Percentiles rank a stretch among this genome's conserved stretches.
Evolutionary conservation across 37 sponge, comb jelly and placozoan genomes (phyloP).

Genomic region (Diacarnus erythraeanus): DNA sequence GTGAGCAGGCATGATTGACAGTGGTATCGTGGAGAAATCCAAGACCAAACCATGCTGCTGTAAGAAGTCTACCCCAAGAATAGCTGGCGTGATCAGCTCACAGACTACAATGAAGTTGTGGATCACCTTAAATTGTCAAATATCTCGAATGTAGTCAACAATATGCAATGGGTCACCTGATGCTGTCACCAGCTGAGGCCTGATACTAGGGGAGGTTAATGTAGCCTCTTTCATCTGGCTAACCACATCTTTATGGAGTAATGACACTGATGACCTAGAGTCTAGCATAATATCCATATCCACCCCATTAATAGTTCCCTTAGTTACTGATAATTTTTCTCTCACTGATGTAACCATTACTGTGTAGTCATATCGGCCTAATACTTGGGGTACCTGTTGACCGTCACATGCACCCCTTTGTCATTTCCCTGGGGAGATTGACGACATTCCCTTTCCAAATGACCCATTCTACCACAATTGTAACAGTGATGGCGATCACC

Average conservation of each 20-base stretch:
- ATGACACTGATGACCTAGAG: slow-evolving; percentile 43
- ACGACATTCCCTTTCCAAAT: slow-evolving; percentile 20
- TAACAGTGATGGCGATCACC: neutral
- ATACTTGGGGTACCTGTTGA: slow-evolving; percentile 22
- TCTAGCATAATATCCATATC: slow-evolving; percentile 45
- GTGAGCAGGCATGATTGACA: too few relatives aligned
- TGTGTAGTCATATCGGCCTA: slow-evolving; percentile 15
- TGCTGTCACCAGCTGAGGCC: slow-evolving; percentile 45
- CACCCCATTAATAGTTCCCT: slow-evolving; percentile 17
- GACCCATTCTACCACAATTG: slow-evolving; percentile 15
- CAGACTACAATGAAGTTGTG: slow-evolving; percentile 58
- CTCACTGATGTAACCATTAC: slow-evolving; percentile 13
- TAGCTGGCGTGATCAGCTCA: slow-evolving; percentile 45
- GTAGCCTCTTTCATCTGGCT: neutral
- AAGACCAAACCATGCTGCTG: slow-evolving; percentile 32
- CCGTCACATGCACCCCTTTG: slow-evolving; percentile 17
- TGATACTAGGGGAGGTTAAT: neutral
- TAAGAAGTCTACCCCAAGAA: slow-evolving; percentile 58
- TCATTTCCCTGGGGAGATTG: slow-evolving; percentile 35
- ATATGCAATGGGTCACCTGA: slow-evolving; percentile 40
- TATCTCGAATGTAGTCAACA: slow-evolving; percentile 20
- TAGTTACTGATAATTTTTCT: neutral
- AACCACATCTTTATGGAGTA: neutral
- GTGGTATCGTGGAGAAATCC: slow-evolving; percentile 41
- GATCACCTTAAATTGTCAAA: slow-evolving; percentile 16